phyloP scores from a whole-genome alignment of 1,140 invertebrate species.

The Chironomus striatipennis region DNA sequence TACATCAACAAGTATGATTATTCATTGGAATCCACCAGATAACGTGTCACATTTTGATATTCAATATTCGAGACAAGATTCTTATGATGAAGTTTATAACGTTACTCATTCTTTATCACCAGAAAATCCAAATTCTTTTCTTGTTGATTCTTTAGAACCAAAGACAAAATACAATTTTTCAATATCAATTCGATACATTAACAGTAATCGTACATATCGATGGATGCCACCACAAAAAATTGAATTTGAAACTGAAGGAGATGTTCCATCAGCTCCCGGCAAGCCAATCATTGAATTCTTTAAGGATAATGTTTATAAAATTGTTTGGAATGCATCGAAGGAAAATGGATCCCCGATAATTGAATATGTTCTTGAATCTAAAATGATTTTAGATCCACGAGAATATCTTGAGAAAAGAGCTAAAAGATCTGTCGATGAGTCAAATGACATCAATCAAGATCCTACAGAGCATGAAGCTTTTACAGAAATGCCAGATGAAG shows the following conservation, averaged over 20 bases:
- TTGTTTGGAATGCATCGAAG: conserved; percentile 59
- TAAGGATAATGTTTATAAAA: conserved; percentile 55
- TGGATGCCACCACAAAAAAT: conserved; percentile 54
- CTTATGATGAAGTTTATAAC: conserved; percentile 22
- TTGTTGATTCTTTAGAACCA: conserved; percentile 51
- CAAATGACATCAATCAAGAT: background rate
- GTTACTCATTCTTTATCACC: conserved; percentile 28
- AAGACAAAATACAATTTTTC: conserved; percentile 66
- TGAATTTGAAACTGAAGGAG: conserved; percentile 68
- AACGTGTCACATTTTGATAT: conserved; percentile 35
- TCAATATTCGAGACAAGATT: conserved; percentile 26
- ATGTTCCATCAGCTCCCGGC: conserved; percentile 56
- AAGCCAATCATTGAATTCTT: conserved; percentile 55
- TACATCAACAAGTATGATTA: conserved; percentile 47
- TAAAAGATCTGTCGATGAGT: background rate
- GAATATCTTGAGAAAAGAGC: background rate
- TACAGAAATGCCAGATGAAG: conserved; percentile 29
- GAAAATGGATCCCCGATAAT: conserved; percentile 56
- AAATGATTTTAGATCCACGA: background rate
- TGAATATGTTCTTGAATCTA: conserved; percentile 50
- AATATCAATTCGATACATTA: conserved; percentile 56
- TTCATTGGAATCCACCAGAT: conserved; percentile 52
- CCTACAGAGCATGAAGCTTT: background rate
- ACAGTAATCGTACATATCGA: conserved; percentile 47
- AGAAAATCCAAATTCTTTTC: conserved; percentile 38